A percentile compares a stretch with the other conserved stretches of the same genome.
phyloP scores from a whole-genome alignment of 2,797 vertebrate genomes.

The Steatocranus sp. region DNA sequence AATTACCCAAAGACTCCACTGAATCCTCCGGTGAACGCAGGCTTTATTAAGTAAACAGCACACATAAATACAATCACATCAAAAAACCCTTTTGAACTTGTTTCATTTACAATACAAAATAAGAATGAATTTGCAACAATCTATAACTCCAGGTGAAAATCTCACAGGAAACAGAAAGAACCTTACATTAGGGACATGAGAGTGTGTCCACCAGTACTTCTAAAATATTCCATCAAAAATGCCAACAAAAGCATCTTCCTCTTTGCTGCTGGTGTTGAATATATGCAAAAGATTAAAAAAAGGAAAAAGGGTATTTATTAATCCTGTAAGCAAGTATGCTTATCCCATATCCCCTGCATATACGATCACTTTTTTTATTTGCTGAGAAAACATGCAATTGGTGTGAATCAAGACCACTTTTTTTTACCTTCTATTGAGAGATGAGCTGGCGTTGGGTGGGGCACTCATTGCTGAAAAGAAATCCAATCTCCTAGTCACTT shows the following conservation, averaged over 20 bases:
- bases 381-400: not conserved
- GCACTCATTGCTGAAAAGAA: slow-evolving; percentile 70
- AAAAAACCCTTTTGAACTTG: not conserved
- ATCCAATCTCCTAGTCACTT: slow-evolving; percentile 57
- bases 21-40: not conserved
- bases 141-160: not conserved
- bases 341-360: not conserved
- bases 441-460: not conserved
- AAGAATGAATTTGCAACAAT: not conserved
- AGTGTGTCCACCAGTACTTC: not conserved
- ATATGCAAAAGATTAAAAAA: rapidly evolving
- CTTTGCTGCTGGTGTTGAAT: slow-evolving; percentile 66
- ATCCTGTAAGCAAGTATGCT: not conserved
- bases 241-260: slow-evolving; percentile 82
- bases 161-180: not conserved
- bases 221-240: slow-evolving; percentile 97
- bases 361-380: not conserved
- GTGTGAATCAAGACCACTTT: not conserved
- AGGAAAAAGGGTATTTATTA: not conserved
- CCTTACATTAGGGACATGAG: not conserved
- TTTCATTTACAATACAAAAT: not conserved
- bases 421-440: slow-evolving; percentile 51
- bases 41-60: slow-evolving; percentile 13
- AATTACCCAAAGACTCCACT: not conserved
- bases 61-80: not conserved